A percentile compares a stretch with the other conserved stretches of the same genome.
Evolutionary conservation across 2,113 vertebrate species (phyloP).

Genomic region (Pterophyllum scalare): DNA sequence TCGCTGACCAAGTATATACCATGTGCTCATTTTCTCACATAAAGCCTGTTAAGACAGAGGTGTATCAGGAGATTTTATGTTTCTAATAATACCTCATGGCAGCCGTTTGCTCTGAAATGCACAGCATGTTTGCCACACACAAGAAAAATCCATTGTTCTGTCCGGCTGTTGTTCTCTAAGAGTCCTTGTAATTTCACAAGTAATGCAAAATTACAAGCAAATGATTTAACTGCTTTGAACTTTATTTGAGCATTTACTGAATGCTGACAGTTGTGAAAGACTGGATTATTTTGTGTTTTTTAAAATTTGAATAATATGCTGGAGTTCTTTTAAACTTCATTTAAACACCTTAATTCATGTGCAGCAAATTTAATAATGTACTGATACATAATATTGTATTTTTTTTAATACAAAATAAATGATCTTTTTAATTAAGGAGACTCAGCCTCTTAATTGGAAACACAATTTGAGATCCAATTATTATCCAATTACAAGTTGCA

Average conservation of each 20-base stretch:
- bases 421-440: neutral
- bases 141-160: neutral
- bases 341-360: neutral
- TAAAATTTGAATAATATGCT: neutral
- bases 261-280: neutral
- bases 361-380: neutral
- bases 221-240: neutral
- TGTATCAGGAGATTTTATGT: neutral
- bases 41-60: neutral
- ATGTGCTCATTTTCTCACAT: conserved; percentile 6
- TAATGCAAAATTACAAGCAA: neutral
- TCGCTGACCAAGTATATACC: conserved; percentile 4
- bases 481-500: conserved; percentile 25
- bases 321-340: neutral
- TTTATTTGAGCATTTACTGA: neutral
- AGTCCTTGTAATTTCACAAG: neutral
- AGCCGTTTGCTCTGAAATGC: neutral
- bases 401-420: neutral
- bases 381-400: neutral
- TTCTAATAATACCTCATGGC: neutral
- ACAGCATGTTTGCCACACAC: neutral
- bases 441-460: conserved; percentile 17
- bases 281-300: neutral
- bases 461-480: conserved; percentile 42
- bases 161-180: neutral